phyloP scores from a whole-genome alignment of 2,113 vertebrate species.

The Platichthys flesus region DNA sequence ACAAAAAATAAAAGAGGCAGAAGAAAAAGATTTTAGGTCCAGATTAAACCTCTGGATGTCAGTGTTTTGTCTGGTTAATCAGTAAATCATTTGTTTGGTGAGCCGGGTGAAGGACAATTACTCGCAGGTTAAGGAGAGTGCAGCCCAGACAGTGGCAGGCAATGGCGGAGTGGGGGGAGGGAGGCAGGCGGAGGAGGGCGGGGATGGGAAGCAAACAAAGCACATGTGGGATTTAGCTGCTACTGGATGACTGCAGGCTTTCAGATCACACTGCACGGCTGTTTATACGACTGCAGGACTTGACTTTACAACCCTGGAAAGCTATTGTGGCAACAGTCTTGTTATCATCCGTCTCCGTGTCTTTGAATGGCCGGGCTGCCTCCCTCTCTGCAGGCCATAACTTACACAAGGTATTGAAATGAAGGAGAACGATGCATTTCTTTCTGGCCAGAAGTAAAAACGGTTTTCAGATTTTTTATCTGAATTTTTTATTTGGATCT shows the following conservation, averaged over 20 bases:
- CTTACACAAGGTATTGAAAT: too few species aligned
- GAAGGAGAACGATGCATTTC: too few species aligned
- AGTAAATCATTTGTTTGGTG: conserved; percentile 33
- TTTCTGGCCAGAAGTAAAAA: too few species aligned
- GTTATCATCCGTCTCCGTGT: background rate
- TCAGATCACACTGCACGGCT: background rate
- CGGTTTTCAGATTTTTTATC: too few species aligned
- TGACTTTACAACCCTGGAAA: background rate
- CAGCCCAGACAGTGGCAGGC: conserved; percentile 14
- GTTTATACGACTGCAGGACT: background rate
- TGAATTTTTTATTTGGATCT: too few species aligned
- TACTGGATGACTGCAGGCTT: conserved; percentile 8
- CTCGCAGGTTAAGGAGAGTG: conserved; percentile 25
- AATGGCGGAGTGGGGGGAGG: conserved; percentile 14
- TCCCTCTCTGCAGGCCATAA: too few species aligned
- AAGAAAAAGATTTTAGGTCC: background rate
- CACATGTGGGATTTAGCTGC: conserved; percentile 32
- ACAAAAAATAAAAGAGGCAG: background rate
- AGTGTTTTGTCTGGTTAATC: conserved; percentile 60
- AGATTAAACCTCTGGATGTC: conserved; percentile 16
- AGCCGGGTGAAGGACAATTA: conserved; percentile 25
- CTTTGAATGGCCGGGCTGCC: background rate
- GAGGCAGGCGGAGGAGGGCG: background rate
- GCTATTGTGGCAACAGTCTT: background rate
- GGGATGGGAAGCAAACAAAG: conserved; percentile 48